Base-by-base conservation (phyloP, 2,888 invertebrate species). In the Neocrepidodera transversa region DNA sequence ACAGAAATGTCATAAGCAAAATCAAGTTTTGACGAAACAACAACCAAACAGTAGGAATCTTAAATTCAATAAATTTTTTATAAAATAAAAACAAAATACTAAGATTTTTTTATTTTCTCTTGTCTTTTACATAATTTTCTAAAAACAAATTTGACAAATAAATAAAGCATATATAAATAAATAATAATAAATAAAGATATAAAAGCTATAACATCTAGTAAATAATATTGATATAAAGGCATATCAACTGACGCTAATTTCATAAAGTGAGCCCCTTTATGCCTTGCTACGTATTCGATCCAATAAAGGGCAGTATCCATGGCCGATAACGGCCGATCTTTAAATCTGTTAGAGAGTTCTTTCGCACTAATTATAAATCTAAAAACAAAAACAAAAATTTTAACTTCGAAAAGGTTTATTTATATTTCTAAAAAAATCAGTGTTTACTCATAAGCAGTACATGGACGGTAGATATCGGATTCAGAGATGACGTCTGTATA, bases 241-340 rank as follows among this genome's bases (percentile, higher is more conserved):
- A 83, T 82, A 55, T 82, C 82, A 0, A 84, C 84, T 1, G 85
- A 83, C 1, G 83, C 79, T 0, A 85, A 78, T 1, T 83, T 72
- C 68, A 87, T 81, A 0, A 78, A 80, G 13, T 67, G 74, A 0
- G 85, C 85, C 0, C 87, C 87, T 3, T 79, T 77, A 0, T 86
- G 84, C 26, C 81, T 78, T 0, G 83, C 84, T 1, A 87, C 84
- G 70, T 88, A 84, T 71, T 89, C 87, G 18, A 87, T 82, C 88
- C 88, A 89, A 79, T 85, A 85, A 4, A 86, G 78, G n/a, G 89
- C 82, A 2, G 84, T 84, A 17, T 84, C 82, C 18, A 86, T 77
- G 0, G 88, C 84, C 2, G 82, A 75, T 61, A 84, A 75, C 0
- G 83, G 84, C 0, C 87, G 82, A 69, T 86, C 85, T 26, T 78